Evolutionary conservation across 1,140 invertebrate species (phyloP), one percentile per base, ranked within the genome.

Genomic region (Hypothenemus hampei): DNA sequence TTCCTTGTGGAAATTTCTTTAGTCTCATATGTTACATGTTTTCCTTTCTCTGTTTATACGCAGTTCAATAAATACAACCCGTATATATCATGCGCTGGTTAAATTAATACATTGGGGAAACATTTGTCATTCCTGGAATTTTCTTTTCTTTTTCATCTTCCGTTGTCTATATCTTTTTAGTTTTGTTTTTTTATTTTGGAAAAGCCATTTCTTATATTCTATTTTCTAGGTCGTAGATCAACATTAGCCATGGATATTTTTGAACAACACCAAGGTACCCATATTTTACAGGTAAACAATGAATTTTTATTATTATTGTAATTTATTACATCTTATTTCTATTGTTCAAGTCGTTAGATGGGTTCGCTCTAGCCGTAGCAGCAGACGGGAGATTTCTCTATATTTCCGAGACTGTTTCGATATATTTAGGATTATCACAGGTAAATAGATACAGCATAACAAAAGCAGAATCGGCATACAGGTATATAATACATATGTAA

Each of bases 361-460:
- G 95, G 21, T 98, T 98, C 75, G 93, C 92, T 57, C 85, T 97
- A 74, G 89, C 91, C 13, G 81, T 98, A 36, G 91, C 90, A 24
- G 89, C 90, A 63, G 94, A 98, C 77, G 95, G 93, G 58, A 81
- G 94, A 69, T 97, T 98, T 77, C 81, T 98, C 66, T 98, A 98
- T 79, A 96, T 98, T 78, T 97, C 94, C 59, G 94, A 97, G 81
- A 97, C 94, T 59, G 94, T 98, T 64, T 98, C 94, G 69, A 97
- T 98, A 74, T 97, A 98, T 79, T 83, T 98, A 71, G 95, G 95
- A 64, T 84, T 98, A 70, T 97, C 94, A 75, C 95, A 97, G 86
- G 93, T 96, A 76, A 85, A 79, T 76, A 46, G 40, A 20, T 20
- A n/a, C n/a, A n/a, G n/a, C n/a, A n/a, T n/a, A n/a, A n/a, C n/a